Evolutionary conservation across 2,888 invertebrate genomes (phyloP), one percentile per base, ranked within the genome.

Genomic region (Pilophorus perplexus): DNA sequence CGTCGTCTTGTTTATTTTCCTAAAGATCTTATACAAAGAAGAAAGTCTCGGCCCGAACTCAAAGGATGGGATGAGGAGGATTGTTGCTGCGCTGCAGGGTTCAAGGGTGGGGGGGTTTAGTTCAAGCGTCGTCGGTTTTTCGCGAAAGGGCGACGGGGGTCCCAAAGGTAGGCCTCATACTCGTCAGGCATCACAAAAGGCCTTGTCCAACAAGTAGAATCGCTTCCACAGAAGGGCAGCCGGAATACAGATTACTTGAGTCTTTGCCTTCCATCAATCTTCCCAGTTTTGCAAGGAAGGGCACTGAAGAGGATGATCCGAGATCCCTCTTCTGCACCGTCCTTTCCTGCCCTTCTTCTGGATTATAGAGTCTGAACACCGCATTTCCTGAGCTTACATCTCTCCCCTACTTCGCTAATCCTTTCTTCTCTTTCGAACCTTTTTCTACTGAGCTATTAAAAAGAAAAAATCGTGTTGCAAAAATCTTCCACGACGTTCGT

Each of bases 151-250:
- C 12, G 10, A 10, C 20, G 38, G 38, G 23, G 23, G 23, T 22
- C 22, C 37, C 37, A 28, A 38, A 22, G 37, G 12, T 12, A 20
- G n/a, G 22, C 16, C 55, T 37, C 42, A 42, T 55, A 33, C 14
- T 38, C 18, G 55, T 38, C 38, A 8, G 23, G 55, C 37, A 55
- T 55, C 38, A 55, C 38, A 55, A 55, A 55, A 38, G 55, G 18
- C 20, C 55, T 38, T 55, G 55, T 55, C 55, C 55, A 55, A 55
- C 55, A 55, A 55, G 55, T 55, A 55, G 38, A 55, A 55, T 37
- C 55, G 55, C 38, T 52, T 27, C 25, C 37, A 18, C n/a, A 20
- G 38, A 38, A 8, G 38, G 38, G 37, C 33, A 16, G n/a, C 37
- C 10, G 37, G 55, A 55, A 55, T 55, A 55, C 55, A 55, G 55